These are phyloP conservation scores for Hestina assimilis DNA, from an alignment of 1,140 invertebrate genomes.

Conservation along the genomic window DNA sequence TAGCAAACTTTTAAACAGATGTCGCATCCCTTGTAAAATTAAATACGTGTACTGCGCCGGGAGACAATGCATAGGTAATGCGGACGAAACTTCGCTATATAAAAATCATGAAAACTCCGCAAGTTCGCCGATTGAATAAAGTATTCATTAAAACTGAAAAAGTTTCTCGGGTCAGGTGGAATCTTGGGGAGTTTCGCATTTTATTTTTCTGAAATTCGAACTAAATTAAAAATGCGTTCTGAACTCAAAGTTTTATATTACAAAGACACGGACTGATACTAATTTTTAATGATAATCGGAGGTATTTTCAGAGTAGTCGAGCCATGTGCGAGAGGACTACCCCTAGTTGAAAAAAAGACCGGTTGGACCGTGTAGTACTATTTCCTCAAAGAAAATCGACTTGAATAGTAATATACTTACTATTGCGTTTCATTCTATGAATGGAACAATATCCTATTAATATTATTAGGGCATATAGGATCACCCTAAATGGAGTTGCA, in stretches of 20 bases:
- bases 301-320: no score
- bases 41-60: slow-evolving; percentile 43
- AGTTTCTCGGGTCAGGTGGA: slow-evolving; percentile 49
- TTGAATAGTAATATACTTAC: no score
- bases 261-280: background rate
- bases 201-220: slow-evolving; percentile 20
- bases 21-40: slow-evolving; percentile 43
- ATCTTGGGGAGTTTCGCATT: slow-evolving; percentile 17
- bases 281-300: slow-evolving; percentile 15
- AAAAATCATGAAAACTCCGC: slow-evolving; percentile 64
- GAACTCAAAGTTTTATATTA: slow-evolving; percentile 19
- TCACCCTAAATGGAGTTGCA: no score
- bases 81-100: slow-evolving; percentile 54
- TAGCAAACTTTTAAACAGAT: slow-evolving; percentile 28
- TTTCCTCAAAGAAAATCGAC: no score
- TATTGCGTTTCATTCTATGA: no score
- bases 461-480: no score
- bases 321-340: no score
- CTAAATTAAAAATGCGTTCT: slow-evolving; percentile 30
- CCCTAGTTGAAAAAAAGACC: no score
- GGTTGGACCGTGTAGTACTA: no score
- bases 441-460: no score
- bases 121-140: slow-evolving; percentile 60
- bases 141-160: slow-evolving; percentile 63
- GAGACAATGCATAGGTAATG: slow-evolving; percentile 67